A percentile compares a stretch with the other conserved stretches of the same genome.
Evolutionary conservation across 2,888 invertebrate genomes (phyloP).

Genomic region (Theodoxus fluviatilis): DNA sequence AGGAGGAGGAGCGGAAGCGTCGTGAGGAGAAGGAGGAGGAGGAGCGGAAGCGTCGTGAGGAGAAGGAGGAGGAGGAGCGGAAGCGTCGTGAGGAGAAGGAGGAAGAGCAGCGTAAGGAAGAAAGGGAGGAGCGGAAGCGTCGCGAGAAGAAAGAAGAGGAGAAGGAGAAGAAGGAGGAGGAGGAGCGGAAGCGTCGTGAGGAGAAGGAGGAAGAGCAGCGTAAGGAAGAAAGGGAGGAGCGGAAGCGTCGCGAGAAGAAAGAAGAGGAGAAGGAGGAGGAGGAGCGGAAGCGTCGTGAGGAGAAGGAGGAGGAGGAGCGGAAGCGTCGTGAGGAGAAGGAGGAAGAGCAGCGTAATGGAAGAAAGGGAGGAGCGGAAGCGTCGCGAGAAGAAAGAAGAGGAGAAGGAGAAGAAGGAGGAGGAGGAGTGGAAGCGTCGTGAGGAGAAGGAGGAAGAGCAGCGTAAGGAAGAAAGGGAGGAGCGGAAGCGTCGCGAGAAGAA

Average conservation of each 20-base stretch:
- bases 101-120: not conserved
- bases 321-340: not conserved
- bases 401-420: constrained; percentile 10
- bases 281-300: not conserved
- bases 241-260: not conserved
- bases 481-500: too few relatives aligned
- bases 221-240: not conserved
- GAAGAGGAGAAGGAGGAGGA: constrained; percentile 7
- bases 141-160: not conserved
- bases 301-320: constrained; percentile 11
- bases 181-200: not conserved
- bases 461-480: not conserved
- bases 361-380: not conserved
- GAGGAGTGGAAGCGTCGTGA: not conserved
- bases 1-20: too few relatives aligned
- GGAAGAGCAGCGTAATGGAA: not conserved
- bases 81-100: not conserved
- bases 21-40: not conserved
- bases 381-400: not conserved
- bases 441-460: not conserved
- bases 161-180: not conserved
- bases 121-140: not conserved
- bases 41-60: not conserved
- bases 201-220: constrained; percentile 1
- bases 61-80: not conserved